A percentile compares a stretch with the other conserved stretches of the same genome.
These are phyloP conservation scores for Microtus pennsylvanicus DNA, from an alignment of 2,113 vertebrate species.

Conservation along the genomic window DNA sequence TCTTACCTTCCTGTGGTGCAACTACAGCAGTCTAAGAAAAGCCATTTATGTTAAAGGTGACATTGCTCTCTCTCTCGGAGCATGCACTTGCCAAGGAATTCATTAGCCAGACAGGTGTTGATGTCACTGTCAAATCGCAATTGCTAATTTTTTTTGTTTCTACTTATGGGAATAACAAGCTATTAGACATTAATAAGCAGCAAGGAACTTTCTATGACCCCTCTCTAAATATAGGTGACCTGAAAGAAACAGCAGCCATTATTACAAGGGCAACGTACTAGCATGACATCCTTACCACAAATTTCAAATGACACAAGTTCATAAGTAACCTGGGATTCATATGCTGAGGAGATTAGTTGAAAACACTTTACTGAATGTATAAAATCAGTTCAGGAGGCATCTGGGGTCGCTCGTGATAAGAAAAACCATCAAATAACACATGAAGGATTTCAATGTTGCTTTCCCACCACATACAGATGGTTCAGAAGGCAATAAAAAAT, in stretches of 20 bases:
- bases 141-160: constrained; percentile 68
- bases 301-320: constrained; percentile 1
- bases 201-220: constrained; percentile 52
- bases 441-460: neutral
- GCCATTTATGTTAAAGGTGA: constrained; percentile 71
- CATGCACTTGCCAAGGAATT: constrained; percentile 67
- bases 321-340: neutral
- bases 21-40: constrained; percentile 51
- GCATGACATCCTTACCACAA: constrained; percentile 4
- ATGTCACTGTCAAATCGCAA: constrained; percentile 69
- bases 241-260: constrained; percentile 19
- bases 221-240: constrained; percentile 38
- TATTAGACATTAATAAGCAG: constrained; percentile 73
- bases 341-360: neutral
- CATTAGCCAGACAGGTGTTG: constrained; percentile 68
- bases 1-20: neutral
- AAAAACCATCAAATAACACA: neutral
- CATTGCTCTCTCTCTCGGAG: constrained; percentile 74
- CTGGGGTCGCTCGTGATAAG: neutral
- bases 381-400: neutral
- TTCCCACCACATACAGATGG: neutral
- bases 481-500: neutral
- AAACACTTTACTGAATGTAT: neutral
- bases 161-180: constrained; percentile 68
- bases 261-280: constrained; percentile 39